Conservation (phyloP, 2,888 invertebrate genomes). For the Cylindroiulus punctatus region DNA sequence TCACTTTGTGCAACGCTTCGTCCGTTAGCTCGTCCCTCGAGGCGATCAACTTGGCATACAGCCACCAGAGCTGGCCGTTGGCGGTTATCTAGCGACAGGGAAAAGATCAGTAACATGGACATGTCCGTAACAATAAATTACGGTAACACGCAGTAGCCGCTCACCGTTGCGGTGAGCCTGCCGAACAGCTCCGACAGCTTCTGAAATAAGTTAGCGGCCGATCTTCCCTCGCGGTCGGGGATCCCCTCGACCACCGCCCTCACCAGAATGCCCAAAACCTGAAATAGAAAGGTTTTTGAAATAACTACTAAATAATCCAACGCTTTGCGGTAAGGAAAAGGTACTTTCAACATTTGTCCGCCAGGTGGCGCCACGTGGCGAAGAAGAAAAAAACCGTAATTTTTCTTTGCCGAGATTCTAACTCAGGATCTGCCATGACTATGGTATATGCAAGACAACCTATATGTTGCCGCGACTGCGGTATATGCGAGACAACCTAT, state of each 20-base stretch:
- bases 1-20: conserved; percentile 39
- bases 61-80: conserved; percentile 42
- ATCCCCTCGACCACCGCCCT: conserved; percentile 22
- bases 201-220: conserved; percentile 7
- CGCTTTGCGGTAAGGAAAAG: no score
- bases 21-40: conserved; percentile 4
- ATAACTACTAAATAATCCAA: no score
- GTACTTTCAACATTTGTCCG: no score
- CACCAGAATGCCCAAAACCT: conserved; percentile 53
- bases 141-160: no score
- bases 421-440: no score
- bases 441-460: no score
- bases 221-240: conserved; percentile 49
- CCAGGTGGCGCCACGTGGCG: no score
- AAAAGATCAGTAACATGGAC: neutral
- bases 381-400: no score
- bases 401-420: no score
- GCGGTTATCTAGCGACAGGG: neutral
- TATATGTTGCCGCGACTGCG: no score
- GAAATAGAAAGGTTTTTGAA: neutral
- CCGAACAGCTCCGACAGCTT: conserved; percentile 53
- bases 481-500: no score
- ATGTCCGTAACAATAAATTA: no score
- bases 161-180: conserved; percentile 42
- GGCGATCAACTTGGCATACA: conserved; percentile 13